Conservation (phyloP, 2,888 invertebrate species). For the Eupelmus urozonus region DNA sequence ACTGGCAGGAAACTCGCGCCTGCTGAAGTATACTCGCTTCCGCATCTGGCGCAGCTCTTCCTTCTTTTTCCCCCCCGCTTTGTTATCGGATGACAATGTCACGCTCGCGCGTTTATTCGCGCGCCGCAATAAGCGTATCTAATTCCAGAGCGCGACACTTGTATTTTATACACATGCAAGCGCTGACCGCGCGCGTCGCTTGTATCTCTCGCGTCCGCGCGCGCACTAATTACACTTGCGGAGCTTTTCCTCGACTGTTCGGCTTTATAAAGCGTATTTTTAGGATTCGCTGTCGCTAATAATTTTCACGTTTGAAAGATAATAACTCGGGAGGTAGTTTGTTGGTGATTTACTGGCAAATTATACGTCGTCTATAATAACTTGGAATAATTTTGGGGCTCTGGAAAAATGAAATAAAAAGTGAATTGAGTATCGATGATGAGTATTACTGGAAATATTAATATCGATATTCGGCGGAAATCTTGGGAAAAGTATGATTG, state of each 20-base stretch:
- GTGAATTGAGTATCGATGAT: too few species aligned
- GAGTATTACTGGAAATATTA: too few species aligned
- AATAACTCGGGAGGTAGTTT: too few species aligned
- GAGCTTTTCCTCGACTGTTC: not conserved
- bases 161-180: too few species aligned
- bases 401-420: too few species aligned
- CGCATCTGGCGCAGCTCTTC: not conserved
- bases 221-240: not conserved
- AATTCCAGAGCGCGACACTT: not conserved
- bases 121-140: conserved; percentile 38
- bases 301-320: too few species aligned
- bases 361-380: too few species aligned
- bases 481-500: too few species aligned
- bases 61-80: conserved; percentile 14
- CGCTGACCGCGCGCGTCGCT: not conserved
- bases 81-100: conserved; percentile 48
- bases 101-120: not conserved
- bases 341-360: too few species aligned
- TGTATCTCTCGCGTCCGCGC: not conserved
- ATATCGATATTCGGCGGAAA: too few species aligned
- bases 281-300: not conserved
- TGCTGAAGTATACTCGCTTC: conserved; percentile 1
- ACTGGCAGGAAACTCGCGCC: conserved; percentile 59
- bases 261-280: not conserved
- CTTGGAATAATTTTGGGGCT: too few species aligned